Percentiles rank a stretch among this genome's conserved stretches.
Evolutionary conservation across 2,797 vertebrate species (phyloP).

Genomic region (Catamblyrhynchus diadema): DNA sequence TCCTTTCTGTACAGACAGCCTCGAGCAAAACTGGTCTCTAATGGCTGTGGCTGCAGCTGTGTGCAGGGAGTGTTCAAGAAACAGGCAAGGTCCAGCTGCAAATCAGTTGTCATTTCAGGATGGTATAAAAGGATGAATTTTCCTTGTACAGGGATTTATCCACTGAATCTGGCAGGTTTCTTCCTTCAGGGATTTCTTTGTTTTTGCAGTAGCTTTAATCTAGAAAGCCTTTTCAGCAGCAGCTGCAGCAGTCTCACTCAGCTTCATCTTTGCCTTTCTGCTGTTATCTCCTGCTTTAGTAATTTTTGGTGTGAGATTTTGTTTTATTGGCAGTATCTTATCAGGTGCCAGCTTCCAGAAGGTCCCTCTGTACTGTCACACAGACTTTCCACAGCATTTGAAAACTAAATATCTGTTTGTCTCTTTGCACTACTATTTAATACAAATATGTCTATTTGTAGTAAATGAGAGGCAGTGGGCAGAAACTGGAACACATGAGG

Average conservation of each 20-base stretch:
- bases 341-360: neutral
- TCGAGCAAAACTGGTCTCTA: neutral
- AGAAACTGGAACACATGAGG: neutral
- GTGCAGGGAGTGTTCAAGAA: neutral
- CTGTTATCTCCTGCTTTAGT: neutral
- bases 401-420: neutral
- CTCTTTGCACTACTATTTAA: neutral
- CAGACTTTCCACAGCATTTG: neutral
- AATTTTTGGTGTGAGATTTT: neutral
- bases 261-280: neutral
- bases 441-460: neutral
- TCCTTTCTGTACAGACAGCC: neutral
- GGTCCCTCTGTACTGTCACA: neutral
- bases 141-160: neutral
- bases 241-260: neutral
- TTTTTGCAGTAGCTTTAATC: neutral
- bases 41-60: neutral
- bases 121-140: neutral
- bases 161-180: neutral
- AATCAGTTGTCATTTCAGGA: neutral
- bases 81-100: neutral
- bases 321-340: neutral
- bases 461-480: neutral
- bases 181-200: neutral
- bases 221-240: neutral